Conservation (phyloP, 2,797 vertebrate genomes). For the Oceanodroma leucorhoa region DNA sequence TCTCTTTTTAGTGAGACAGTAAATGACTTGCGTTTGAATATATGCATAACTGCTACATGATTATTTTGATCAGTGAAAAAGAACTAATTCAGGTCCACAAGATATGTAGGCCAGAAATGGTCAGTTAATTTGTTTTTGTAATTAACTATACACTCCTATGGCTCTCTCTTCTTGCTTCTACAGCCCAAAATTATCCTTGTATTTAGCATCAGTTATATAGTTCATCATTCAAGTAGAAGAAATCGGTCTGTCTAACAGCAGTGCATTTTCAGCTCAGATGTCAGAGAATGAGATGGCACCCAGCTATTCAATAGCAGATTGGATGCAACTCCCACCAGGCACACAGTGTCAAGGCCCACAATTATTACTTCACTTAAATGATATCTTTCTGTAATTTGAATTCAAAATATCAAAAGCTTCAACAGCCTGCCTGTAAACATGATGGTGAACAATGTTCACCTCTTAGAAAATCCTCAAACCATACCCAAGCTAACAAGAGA, state of each 20-base stretch:
- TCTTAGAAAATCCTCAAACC: neutral
- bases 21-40: conserved; percentile 37
- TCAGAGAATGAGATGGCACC: conserved; percentile 53
- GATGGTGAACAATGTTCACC: neutral
- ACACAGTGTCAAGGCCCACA: conserved; percentile 43
- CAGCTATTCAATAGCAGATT: conserved; percentile 59
- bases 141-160: conserved; percentile 67
- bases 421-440: conserved; percentile 8
- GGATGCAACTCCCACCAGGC: conserved; percentile 18
- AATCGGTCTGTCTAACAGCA: conserved; percentile 31
- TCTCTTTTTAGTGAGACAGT: conserved; percentile 19
- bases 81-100: conserved; percentile 57
- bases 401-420: conserved; percentile 59
- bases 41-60: conserved; percentile 24
- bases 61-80: conserved; percentile 63
- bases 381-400: conserved; percentile 58
- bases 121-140: conserved; percentile 68
- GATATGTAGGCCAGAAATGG: conserved; percentile 68
- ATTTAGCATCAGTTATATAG: conserved; percentile 45
- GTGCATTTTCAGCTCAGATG: conserved; percentile 64
- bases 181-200: neutral
- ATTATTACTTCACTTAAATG: conserved; percentile 58
- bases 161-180: conserved; percentile 15
- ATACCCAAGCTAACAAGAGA: neutral
- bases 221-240: conserved; percentile 54